These are phyloP conservation scores for Alethe diademata DNA, from an alignment of 2,113 vertebrate species.

Conservation along the genomic window DNA sequence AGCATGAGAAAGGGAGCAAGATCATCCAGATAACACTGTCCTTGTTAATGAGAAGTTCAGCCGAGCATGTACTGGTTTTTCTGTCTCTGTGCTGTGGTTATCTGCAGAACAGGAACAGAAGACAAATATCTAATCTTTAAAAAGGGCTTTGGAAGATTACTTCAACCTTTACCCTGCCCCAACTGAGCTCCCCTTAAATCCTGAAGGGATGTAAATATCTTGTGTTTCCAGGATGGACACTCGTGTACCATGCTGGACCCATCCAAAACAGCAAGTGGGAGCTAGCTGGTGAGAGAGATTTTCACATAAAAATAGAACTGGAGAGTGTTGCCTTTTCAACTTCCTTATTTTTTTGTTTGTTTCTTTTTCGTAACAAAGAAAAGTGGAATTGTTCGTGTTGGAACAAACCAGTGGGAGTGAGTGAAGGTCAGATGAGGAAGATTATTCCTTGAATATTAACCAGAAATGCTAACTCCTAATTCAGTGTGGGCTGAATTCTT, in stretches of 20 bases:
- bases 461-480: not conserved
- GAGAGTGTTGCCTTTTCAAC: not conserved
- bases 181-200: not conserved
- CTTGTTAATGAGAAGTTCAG: conserved; percentile 15
- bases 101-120: conserved; percentile 18
- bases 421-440: not conserved
- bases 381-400: not conserved
- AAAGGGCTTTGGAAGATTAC: conserved; percentile 32
- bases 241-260: not conserved
- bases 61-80: not conserved
- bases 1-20: not conserved
- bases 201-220: conserved; percentile 13
- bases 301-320: not conserved
- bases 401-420: not conserved
- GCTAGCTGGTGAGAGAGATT: not conserved
- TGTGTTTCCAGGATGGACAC: not conserved
- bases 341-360: not conserved
- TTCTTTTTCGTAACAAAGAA: not conserved
- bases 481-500: not conserved
- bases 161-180: not conserved
- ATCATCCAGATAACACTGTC: not conserved
- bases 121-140: not conserved
- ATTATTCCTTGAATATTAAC: not conserved
- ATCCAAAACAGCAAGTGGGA: not conserved
- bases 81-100: not conserved